Evolutionary conservation across 1,140 invertebrate species (phyloP), one percentile per base, ranked within the genome.

Genomic region (Halyomorpha halys): DNA sequence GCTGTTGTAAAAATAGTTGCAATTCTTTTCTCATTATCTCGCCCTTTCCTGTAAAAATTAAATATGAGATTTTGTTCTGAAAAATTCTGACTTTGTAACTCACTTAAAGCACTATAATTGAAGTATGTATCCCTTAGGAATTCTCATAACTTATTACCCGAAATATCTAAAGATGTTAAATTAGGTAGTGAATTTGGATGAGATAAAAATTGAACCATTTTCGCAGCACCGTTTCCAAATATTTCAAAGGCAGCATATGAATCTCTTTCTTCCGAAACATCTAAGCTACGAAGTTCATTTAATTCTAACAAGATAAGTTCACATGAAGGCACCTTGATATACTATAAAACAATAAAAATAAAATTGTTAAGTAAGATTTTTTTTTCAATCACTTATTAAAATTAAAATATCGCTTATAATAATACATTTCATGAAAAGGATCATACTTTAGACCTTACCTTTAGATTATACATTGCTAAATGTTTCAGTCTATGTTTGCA

Each of bases 101-200:
- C 34, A 39, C 11, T 11, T 39, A 39, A 11, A 39, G 13, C 1
- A 39, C 13, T 39, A 9, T 6, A 13, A 13, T 39, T 8, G 5
- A 6, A 39, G 34, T 39, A 4, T 4, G 11, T 39, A 13, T 39
- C 1, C 34, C 5, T 13, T 2, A 13, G 11, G 11, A 39, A 13
- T 39, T 39, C 34, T 39, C 6, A 39, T 11, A 39, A 39, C 1
- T 39, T 1, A 15, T 56, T 56, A 56, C 86, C 86, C 45, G 86
- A 88, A 68, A 89, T 80, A 74, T 90, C 87, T 62, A 90, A 72
- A 44, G 80, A 84, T 21, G 74, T 73, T 49, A 89, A 73, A 70
- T 84, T 72, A 25, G 83, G 84, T 71, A 88, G 76, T 68, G 76
- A 78, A 54, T 76, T 65, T 25, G 73, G 72, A 61, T 77, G 71